Base-by-base conservation (phyloP, 2,888 invertebrate genomes). In the Brachyptera putata region DNA sequence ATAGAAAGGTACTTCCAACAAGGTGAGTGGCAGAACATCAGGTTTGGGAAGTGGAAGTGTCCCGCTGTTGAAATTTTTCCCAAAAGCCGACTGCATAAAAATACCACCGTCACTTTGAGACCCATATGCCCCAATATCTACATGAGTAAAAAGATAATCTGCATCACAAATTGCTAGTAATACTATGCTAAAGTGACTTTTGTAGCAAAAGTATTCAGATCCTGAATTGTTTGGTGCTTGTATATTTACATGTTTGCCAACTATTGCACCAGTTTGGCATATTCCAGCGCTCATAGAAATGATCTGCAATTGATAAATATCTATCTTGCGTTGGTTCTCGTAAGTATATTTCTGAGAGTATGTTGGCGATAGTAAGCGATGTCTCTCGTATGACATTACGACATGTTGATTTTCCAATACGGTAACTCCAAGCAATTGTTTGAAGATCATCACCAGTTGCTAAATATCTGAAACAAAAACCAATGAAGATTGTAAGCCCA, bases 381-480 rank as follows among this genome's bases (percentile, higher is more conserved):
- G 53, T 34, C 21, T 53, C 21, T 3, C 18, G 18, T 3, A 53
- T 36, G 2, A 21, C 36, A 7, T 16, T 22, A 34, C 34, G 53
- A 13, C 13, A 16, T 5, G 50, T 53, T 34, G 53, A 53, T 22
- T 36, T 34, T 9, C 53, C 53, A 13, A 53, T 21, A 3, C 53
- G 16, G 11, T 21, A 53, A 16, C 36, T 34, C 53, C 34, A 34
- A 18, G 53, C 53, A 16, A 53, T 2, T 13, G 22, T 34, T n/a
- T 34, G 36, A 16, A 53, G 22, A 36, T 11, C 18, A 36, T 36
- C 53, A 16, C 53, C 53, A 3, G 53, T 53, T 13, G 53, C 53
- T 21, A 61, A 53, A 41, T 58, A 61, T 53, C 61, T 61, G 57
- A 30, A 61, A 61, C 78, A 71, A 79, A 79, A 67, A 77, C 77